Evolutionary conservation across 2,797 vertebrate species (phyloP).

Genomic region (Urocyon cinereoargenteus): DNA sequence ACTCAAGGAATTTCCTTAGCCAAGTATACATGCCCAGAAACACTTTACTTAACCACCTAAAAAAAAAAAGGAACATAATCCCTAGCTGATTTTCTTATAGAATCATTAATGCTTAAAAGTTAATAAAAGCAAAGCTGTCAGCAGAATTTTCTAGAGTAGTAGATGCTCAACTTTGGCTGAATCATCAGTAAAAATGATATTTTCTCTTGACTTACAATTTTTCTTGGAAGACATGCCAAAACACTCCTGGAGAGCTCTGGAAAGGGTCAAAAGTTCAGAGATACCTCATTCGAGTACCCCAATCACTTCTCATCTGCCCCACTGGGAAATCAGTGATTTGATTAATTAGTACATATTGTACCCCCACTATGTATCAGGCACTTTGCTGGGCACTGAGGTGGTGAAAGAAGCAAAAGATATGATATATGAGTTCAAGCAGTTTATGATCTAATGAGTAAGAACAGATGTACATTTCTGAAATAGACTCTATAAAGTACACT

Average conservation of each 20-base stretch:
- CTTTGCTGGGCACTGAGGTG: not conserved
- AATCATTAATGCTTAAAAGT: constrained; percentile 34
- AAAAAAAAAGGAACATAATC: not conserved
- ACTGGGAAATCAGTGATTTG: not conserved
- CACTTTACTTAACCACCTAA: not conserved
- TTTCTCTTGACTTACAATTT: not conserved
- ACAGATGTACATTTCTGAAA: constrained; percentile 8
- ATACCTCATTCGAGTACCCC: not conserved
- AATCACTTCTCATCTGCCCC: not conserved
- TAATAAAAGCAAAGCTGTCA: constrained; percentile 27
- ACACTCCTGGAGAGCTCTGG: not conserved
- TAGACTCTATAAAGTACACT: not conserved
- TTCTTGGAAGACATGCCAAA: constrained; percentile 39
- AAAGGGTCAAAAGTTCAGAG: constrained; percentile 29
- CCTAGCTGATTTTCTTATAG: not conserved
- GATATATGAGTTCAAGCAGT: not conserved
- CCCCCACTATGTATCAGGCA: not conserved
- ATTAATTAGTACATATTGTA: not conserved
- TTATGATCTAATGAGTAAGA: constrained; percentile 19
- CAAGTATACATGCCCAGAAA: not conserved
- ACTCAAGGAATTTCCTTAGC: constrained; percentile 16
- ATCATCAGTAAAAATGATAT: constrained; percentile 42
- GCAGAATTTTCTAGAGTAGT: constrained; percentile 10
- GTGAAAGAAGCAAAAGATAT: not conserved
- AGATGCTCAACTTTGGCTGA: constrained; percentile 26